Evolutionary conservation across 2,888 invertebrate genomes (phyloP).

Genomic region (Clusia tigrina): DNA sequence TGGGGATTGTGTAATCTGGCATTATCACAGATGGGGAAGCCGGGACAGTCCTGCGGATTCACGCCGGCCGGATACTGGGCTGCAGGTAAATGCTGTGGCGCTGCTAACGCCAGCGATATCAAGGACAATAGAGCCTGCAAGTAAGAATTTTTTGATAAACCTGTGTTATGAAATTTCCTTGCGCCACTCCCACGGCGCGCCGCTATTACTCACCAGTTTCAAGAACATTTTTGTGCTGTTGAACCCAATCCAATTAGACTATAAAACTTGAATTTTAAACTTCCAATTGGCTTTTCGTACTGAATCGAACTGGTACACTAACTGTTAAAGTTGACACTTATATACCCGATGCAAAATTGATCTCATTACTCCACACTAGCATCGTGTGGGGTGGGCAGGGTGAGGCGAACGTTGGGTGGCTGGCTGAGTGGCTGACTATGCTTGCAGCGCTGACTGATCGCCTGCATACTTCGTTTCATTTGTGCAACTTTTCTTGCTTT

Average conservation of each 20-base stretch:
- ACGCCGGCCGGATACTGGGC: constrained; percentile 66
- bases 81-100: constrained; percentile 62
- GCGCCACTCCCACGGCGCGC: neutral
- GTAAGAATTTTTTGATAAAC: neutral
- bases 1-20: constrained; percentile 62
- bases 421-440: constrained; percentile 25
- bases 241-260: constrained; percentile 60
- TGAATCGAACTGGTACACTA: constrained; percentile 59
- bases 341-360: constrained; percentile 48
- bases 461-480: constrained; percentile 58
- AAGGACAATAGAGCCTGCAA: constrained; percentile 55
- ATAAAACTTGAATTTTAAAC: constrained; percentile 62
- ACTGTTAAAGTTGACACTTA: constrained; percentile 54
- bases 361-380: constrained; percentile 19
- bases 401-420: constrained; percentile 29
- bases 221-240: constrained; percentile 54
- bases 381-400: constrained; percentile 32
- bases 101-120: constrained; percentile 57
- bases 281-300: constrained; percentile 64
- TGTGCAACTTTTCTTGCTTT: constrained; percentile 55
- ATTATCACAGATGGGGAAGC: constrained; percentile 67
- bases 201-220: constrained; percentile 61
- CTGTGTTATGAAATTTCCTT: too few species aligned
- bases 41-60: constrained; percentile 66
- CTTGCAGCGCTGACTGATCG: constrained; percentile 48